These are phyloP conservation scores for Scomber japonicus DNA, from an alignment of 2,113 vertebrate species.

Conservation along the genomic window DNA sequence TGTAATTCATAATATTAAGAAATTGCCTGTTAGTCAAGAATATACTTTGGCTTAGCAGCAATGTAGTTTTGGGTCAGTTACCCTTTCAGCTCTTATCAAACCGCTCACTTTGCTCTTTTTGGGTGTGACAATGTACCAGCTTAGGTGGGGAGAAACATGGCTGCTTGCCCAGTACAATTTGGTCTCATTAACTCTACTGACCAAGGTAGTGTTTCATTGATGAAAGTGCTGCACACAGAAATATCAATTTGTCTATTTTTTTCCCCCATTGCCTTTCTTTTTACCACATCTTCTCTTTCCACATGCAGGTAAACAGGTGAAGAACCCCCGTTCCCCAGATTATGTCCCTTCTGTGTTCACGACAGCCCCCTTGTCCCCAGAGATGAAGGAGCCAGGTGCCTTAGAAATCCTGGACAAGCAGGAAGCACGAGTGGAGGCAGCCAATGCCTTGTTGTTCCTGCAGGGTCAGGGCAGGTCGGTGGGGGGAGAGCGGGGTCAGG, in stretches of 20 bases:
- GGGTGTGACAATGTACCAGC: slow-evolving; percentile 2
- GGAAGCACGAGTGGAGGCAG: slow-evolving; percentile 85
- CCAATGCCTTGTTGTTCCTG: slow-evolving; percentile 84
- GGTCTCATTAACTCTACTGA: background rate
- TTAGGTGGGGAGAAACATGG: background rate
- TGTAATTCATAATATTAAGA: too few species aligned
- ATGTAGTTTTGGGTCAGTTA: background rate
- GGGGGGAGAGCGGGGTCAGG: slow-evolving; percentile 37
- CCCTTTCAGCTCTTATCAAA: background rate
- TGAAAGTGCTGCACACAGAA: background rate
- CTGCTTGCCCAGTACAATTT: background rate
- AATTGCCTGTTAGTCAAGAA: too few species aligned
- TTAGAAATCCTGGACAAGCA: slow-evolving; percentile 81
- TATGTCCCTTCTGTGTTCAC: slow-evolving; percentile 84
- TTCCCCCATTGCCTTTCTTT: background rate
- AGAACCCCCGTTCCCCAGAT: slow-evolving; percentile 84
- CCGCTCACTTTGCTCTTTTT: background rate
- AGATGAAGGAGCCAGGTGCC: slow-evolving; percentile 74
- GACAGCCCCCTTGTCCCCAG: slow-evolving; percentile 62
- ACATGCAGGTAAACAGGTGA: slow-evolving; percentile 84
- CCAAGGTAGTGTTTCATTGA: background rate
- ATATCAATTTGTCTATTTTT: background rate
- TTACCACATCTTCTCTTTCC: slow-evolving; percentile 4
- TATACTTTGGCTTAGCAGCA: too few species aligned
- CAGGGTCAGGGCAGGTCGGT: slow-evolving; percentile 79